Base-by-base conservation (phyloP, 2,888 invertebrate species). In the Euzetes globulus region DNA sequence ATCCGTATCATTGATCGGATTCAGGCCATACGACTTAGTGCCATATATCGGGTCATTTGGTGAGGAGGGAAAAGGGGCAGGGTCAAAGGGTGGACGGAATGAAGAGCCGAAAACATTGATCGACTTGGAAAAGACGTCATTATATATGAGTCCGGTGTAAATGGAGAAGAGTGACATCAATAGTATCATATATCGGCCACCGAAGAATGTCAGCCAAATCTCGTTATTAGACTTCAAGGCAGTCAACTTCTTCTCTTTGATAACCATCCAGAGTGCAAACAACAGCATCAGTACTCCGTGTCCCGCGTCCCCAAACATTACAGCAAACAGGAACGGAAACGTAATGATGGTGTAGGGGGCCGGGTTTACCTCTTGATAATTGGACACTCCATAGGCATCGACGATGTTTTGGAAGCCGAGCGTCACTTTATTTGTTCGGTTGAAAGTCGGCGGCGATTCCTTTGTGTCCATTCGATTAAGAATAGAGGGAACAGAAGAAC, bases 141-240 rank as follows among this genome's bases (percentile, higher is more conserved):
- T 99, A 86, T 99, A 99, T 78, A 99, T 92, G 9, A 98, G 81
- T 0, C 99, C 99, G 11, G 98, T 97, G 85, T 99, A 99, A 86
- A 98, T 92, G 0, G 97, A 97, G 85, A 99, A 99, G 13, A 91
- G 80, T 0, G 97, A 97, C 98, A 99, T 99, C 68, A 99, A 86
- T 60, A 97, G 87, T 71, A 99, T 92, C 77, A 99, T 94, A 85
- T 99, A 99, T 71, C 99, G 91, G 5, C 98, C 98, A 78, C 92
- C 93, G 84, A 97, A 97, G 86, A 98, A 96, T 79, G 95, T 98
- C 83, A 90, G 93, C 92, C 94, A 96, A 79, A 98, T 97, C 90
- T 97, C 96, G 83, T 91, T 94, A 81, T 91, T 91, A 71, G 89
- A 88, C 83, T 93, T 94, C 84, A 91, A 89, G 2, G 92, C 91